Percentiles rank a stretch among this genome's conserved stretches.
phyloP scores from a whole-genome alignment of 2,888 invertebrate species.

The Pyrrhia umbra region DNA sequence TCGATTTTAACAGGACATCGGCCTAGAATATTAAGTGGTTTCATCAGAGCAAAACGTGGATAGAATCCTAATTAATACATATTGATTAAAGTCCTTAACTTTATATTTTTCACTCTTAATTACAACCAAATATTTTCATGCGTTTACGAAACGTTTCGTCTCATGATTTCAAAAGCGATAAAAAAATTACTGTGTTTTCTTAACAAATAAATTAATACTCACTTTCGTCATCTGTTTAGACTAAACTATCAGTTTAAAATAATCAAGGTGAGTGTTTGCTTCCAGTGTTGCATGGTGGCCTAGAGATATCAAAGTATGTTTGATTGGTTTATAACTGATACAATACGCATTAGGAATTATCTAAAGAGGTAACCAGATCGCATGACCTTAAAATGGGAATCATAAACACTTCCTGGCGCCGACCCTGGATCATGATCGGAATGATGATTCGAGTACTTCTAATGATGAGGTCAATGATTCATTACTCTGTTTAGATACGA shows the following conservation, averaged over 20 bases:
- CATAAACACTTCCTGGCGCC: slow-evolving; percentile 61
- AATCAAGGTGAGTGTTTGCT: slow-evolving; percentile 75
- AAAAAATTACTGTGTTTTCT: slow-evolving; percentile 77
- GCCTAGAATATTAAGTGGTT: slow-evolving; percentile 33
- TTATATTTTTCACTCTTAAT: slow-evolving; percentile 31
- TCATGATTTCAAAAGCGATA: slow-evolving; percentile 72
- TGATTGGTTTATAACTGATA: slow-evolving; percentile 75
- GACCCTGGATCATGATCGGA: slow-evolving; percentile 56
- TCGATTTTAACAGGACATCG: slow-evolving; percentile 42
- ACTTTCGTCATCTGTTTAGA: slow-evolving; percentile 71
- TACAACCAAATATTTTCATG: slow-evolving; percentile 50
- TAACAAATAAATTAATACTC: slow-evolving; percentile 71
- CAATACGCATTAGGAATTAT: slow-evolving; percentile 67
- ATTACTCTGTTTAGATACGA: slow-evolving; percentile 43
- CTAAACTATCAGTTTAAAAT: slow-evolving; percentile 77
- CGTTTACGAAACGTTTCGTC: slow-evolving; percentile 45
- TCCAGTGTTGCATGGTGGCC: slow-evolving; percentile 76
- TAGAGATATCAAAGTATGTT: slow-evolving; percentile 76
- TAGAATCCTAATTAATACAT: slow-evolving; percentile 14
- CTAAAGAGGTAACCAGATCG: slow-evolving; percentile 65
- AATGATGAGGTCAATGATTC: slow-evolving; percentile 64
- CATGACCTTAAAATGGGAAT: slow-evolving; percentile 55
- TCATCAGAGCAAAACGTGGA: slow-evolving; percentile 18
- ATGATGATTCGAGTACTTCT: slow-evolving; percentile 50
- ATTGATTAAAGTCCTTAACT: slow-evolving; percentile 19